Evolutionary conservation across 1,140 invertebrate species (phyloP).

Genomic region (Diplogasteroides magnus): DNA sequence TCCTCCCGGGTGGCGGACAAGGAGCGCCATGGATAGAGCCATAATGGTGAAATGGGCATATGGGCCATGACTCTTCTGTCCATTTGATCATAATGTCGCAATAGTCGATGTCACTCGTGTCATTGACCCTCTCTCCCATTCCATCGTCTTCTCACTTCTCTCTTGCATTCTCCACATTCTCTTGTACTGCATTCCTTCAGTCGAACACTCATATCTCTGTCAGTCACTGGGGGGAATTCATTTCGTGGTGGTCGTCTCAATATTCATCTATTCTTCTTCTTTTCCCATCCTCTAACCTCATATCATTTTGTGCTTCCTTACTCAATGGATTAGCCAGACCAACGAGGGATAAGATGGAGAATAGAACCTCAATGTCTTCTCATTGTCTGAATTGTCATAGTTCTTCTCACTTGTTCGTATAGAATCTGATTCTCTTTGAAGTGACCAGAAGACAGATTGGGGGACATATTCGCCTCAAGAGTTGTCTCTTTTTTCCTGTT

Average conservation of each 20-base stretch:
- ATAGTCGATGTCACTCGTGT: no score
- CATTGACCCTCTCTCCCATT: no score
- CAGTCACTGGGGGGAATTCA: slow-evolving; percentile 65
- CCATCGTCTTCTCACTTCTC: no score
- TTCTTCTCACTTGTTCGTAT: slow-evolving; percentile 73
- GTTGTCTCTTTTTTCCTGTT: slow-evolving; percentile 4
- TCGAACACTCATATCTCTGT: slow-evolving; percentile 74
- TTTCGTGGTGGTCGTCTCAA: slow-evolving; percentile 16
- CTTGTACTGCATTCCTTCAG: slow-evolving; percentile 72
- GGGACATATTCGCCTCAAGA: slow-evolving; percentile 85
- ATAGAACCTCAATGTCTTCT: slow-evolving; percentile 62
- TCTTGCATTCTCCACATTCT: no score
- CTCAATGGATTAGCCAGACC: slow-evolving; percentile 64
- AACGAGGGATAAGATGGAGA: slow-evolving; percentile 75
- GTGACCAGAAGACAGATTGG: slow-evolving; percentile 87
- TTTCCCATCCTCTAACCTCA: slow-evolving; percentile 13
- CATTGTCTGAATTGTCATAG: background rate
- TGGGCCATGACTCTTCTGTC: no score
- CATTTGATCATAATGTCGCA: no score
- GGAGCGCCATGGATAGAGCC: no score
- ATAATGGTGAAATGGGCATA: no score
- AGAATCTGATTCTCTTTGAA: slow-evolving; percentile 78
- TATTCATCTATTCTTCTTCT: slow-evolving; percentile 2
- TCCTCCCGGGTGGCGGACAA: no score
- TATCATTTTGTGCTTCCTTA: slow-evolving; percentile 20